phyloP scores from a whole-genome alignment of 2,888 invertebrate species.

The Allolobophora icterica region DNA sequence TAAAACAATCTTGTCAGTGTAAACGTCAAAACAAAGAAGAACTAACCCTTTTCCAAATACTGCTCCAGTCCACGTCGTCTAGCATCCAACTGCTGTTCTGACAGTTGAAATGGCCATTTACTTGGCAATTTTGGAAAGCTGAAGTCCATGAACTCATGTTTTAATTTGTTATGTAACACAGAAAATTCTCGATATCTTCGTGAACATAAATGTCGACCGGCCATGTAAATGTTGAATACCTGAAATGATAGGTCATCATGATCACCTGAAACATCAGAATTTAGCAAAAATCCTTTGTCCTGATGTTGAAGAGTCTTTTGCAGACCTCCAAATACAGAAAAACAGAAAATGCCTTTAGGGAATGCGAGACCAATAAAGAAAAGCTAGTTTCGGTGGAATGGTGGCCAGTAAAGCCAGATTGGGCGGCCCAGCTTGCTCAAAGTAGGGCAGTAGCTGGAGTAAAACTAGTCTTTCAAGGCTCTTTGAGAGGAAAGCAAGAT shows the following conservation, averaged over 20 bases:
- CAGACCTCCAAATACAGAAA: too few relatives aligned
- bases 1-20: too few relatives aligned
- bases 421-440: too few relatives aligned
- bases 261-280: constrained; percentile 40
- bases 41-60: constrained; percentile 84
- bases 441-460: too few relatives aligned
- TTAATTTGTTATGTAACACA: constrained; percentile 82
- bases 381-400: too few relatives aligned
- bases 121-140: constrained; percentile 96
- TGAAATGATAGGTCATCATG: too few relatives aligned
- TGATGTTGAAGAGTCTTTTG: too few relatives aligned
- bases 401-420: too few relatives aligned
- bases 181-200: constrained; percentile 94
- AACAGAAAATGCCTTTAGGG: too few relatives aligned
- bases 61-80: constrained; percentile 92
- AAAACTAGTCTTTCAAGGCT: too few relatives aligned
- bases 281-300: not conserved
- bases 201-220: constrained; percentile 94
- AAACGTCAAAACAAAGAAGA: not conserved
- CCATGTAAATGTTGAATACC: constrained; percentile 97
- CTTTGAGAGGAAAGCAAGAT: too few relatives aligned
- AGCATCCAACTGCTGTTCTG: constrained; percentile 94
- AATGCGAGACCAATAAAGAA: too few relatives aligned
- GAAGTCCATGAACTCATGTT: constrained; percentile 92
- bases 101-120: constrained; percentile 93